A percentile compares a stretch with the other conserved stretches of the same genome.
phyloP scores from a whole-genome alignment of 2,113 vertebrate species.

The Hystrix cristata region DNA sequence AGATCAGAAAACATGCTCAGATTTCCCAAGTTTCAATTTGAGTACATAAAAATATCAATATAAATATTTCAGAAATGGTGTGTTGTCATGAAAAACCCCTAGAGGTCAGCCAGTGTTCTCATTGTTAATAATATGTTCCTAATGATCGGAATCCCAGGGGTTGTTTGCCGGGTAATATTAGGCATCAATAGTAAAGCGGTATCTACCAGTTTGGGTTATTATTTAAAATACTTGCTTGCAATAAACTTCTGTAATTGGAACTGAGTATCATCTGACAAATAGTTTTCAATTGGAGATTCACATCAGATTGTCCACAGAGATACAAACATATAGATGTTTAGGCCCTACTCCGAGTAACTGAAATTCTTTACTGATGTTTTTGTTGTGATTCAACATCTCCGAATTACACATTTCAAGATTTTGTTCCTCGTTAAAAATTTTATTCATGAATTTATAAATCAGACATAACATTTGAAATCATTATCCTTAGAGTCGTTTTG shows the following conservation, averaged over 20 bases:
- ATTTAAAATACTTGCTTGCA: neutral
- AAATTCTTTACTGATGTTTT: constrained; percentile 1
- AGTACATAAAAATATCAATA: constrained; percentile 20
- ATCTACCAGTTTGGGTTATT: neutral
- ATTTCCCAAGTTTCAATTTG: constrained; percentile 20
- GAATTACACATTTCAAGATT: neutral
- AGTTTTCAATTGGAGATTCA: neutral
- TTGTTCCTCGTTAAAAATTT: neutral
- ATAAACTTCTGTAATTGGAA: neutral
- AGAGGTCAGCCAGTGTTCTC: neutral
- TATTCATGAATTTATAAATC: neutral
- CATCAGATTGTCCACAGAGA: neutral
- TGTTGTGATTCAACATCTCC: neutral
- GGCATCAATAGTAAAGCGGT: neutral
- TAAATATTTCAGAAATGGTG: neutral
- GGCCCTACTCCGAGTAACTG: neutral
- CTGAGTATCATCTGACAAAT: neutral
- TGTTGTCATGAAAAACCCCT: neutral
- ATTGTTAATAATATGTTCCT: neutral
- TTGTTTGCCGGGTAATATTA: neutral
- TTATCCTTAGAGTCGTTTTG: constrained; percentile 25
- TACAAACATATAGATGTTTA: neutral
- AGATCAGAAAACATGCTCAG: constrained; percentile 18
- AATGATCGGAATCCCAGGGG: neutral
- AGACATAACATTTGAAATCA: constrained; percentile 22